Evolutionary conservation across 2,797 vertebrate genomes (phyloP), one percentile per base, ranked within the genome.

Genomic region (Macropodus opercularis): DNA sequence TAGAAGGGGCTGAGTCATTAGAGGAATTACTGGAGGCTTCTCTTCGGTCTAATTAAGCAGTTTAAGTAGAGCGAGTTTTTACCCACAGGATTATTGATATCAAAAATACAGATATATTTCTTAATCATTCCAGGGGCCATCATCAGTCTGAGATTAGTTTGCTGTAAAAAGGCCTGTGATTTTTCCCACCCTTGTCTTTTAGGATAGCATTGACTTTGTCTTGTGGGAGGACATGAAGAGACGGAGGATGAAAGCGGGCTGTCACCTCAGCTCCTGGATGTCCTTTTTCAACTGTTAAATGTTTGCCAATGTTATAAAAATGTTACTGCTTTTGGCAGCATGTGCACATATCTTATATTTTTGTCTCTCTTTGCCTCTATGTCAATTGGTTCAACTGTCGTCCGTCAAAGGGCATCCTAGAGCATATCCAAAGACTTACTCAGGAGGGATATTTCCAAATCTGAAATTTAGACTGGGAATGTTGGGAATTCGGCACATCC

Each of bases 1-100:
- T 35, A 8, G 85, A 79, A 43, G 89, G 77, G 55, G 77, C 85
- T 0, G 88, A 81, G 26, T 90, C 92, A 2, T 77, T 92, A 42
- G 92, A 93, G 72, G 91, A 93, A 49, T 68, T 93, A 26, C 56
- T 93, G 75, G 93, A 93, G 0, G 76, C 49, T 5, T 43, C 71
- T 0, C 34, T 64, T 31, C 85, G 89, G 3, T 84, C 92, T 50
- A 87, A 52, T 83, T 94, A 92, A 79, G 32, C 56, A 44, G 6
- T 14, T n/a, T 17, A 27, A 29, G 31, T 36, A 26, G 23, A 22
- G 15, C 1, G 23, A n/a, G 40, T 34, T 24, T 55, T 13, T 19
- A 46, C 10, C 39, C 38, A 3, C 39, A 17, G n/a, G 59, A 23
- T 49, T 61, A 46, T 13, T 55, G 19, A 57, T 60, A 54, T 53